Evolutionary conservation across 1,140 invertebrate genomes (phyloP), one percentile per base, ranked within the genome.

Genomic region (Delia radicum): DNA sequence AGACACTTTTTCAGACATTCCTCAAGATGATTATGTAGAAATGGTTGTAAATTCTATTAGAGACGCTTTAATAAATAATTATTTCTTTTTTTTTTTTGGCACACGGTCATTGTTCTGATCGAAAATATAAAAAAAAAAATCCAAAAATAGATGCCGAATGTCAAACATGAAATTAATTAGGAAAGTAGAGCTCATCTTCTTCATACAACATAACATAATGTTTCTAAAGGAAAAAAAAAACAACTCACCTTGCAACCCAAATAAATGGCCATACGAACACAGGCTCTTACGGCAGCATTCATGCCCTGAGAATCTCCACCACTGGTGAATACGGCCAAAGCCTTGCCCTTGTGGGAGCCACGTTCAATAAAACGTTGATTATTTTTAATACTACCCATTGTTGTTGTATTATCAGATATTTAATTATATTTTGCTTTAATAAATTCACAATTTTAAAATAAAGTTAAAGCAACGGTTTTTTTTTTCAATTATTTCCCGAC

Each of bases 261-360:
- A 72, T 85, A 85, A 79, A 99, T 94, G 65, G 96, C 97, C 95
- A 99, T 99, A 79, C 98, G 91, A 7, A 99, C 97, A 7, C 98
- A 96, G 73, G 98, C 97, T 77, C 98, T 90, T 5, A 99, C 96
- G 77, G 98, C 97, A 65, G 97, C 95, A 91, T 99, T 99, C 98
- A 99, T 99, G 78, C 98, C 98, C 93, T 93, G 97, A n/a, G 96
- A 98, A 89, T 98, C 96, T 76, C 96, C 96, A 81, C 96, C 96
- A 85, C 94, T 96, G 29, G 96, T 98, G 82, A 98, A 96, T 24
- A 98, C 95, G 12, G 94, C 96, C 73, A 98, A 90, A 4, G 94
- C 94, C 87, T 96, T 96, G 69, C 94, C 94, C 87, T 95, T 95
- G 86, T 96, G 93, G 79, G 93, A 92, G n/a, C 94, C 95, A 77